Base-by-base conservation (phyloP, 2,888 invertebrate species). In the Eumacrocentrus americanus region DNA sequence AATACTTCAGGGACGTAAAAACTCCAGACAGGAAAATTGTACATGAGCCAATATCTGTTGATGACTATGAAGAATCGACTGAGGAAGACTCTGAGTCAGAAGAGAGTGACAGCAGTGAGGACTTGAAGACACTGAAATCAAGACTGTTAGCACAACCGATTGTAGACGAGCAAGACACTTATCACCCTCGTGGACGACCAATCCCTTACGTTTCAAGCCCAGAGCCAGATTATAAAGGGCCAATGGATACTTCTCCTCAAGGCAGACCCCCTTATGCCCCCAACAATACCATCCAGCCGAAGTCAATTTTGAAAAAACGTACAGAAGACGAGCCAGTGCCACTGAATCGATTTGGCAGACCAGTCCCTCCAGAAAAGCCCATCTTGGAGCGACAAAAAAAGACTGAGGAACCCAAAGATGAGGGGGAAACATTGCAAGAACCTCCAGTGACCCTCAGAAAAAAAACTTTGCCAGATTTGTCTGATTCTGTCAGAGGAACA, bases 301-400 rank as follows among this genome's bases (percentile, higher is more conserved):
- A 92, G 76, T 92, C 92, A 0, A 92, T 92, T 69, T 75, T 92
- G 11, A 92, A 92, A 74, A 84, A 86, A 57, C 83, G 85, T 59
- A 70, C 70, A 0, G 80, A 80, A 7, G 73, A 71, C 2, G 74
- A 77, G 14, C 62, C 70, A 1, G 47, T 74, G 2, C 70, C 72
- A 5, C 58, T 76, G 0, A 77, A 79, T 56, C 73, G 72, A 44
- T 78, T 76, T 34, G 77, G 75, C 7, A 69, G 74, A 58, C 74
- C 76, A 0, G 70, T 78, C 18, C 76, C 80, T 4, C 78, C 79
- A 0, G 80, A 80, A 58, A 77, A 76, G 60, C 75, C 80, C 0
- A 53, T 79, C 16, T 14, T 46, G 5, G 65, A 65, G 18, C 53
- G 58, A 6, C 62, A 63, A 9, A 53, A 60, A 37, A 60, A 54